Evolutionary conservation across 2,113 vertebrate species (phyloP), one percentile per base, ranked within the genome.

Genomic region (Chroicocephalus ridibundus): DNA sequence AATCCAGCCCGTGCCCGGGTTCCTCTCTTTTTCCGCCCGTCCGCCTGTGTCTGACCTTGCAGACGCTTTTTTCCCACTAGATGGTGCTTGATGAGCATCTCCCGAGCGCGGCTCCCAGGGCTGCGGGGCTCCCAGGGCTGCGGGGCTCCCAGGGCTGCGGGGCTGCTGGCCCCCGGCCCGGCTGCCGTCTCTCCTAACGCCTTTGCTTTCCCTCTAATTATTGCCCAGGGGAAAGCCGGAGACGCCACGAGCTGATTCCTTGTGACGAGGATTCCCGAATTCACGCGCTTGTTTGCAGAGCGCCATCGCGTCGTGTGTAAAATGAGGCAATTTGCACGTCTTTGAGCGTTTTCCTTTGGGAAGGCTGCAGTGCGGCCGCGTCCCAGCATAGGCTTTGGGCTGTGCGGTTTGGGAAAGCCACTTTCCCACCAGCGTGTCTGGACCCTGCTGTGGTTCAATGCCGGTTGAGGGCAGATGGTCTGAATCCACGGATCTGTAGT

Each of bases 21-120:
- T 81, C 51, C 4, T 8, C 76, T 29, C 7, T 57, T 57, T 58
- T 16, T 15, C 74, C 2, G 0, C 10, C 11, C 21, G 27, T 11
- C 69, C 22, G 2, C 46, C 14, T 5, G 26, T 65, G 13, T n/a
- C 49, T 52, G 65, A 52, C 15, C 15, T 42, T 17, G 15, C 40
- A 22, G 19, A 4, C 62, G 32, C 17, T 10, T 42, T 38, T 88
- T 49, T 57, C 14, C 96, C 97, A 91, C 95, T 97, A 97, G 97
- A 87, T 97, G 97, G 97, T 91, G 96, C 97, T 90, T 94, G 84
- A 94, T 93, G 83, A 95, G 51, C 52, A 91, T 82, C 92, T 93
- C 65, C 29, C 22, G 58, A 24, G 58, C 34, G 38, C 9, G 38
- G 38, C 38, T 38, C 38, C 38, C 38, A 38, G 38, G 38, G 38